A percentile compares a stretch with the other conserved stretches of the same genome.
These are phyloP conservation scores for Pungitius pungitius DNA, from an alignment of 2,113 vertebrate species.

Conservation along the genomic window DNA sequence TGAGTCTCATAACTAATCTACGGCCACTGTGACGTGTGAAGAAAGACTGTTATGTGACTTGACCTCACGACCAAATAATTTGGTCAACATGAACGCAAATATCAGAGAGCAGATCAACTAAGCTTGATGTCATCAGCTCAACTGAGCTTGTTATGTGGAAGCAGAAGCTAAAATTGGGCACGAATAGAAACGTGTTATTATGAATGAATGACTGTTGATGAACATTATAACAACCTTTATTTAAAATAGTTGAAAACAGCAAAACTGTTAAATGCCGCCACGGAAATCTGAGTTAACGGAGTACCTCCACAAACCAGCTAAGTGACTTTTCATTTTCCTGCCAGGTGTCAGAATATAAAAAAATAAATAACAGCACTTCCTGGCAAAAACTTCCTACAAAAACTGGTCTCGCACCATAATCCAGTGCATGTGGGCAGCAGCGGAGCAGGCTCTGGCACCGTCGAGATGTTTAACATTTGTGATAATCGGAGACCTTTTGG, in stretches of 20 bases:
- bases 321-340: neutral
- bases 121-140: neutral
- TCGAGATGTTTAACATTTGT: constrained; percentile 40
- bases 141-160: neutral
- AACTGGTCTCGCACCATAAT: neutral
- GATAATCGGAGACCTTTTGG: constrained; percentile 59
- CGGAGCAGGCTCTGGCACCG: constrained; percentile 2
- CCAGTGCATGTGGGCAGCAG: constrained; percentile 7
- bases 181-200: neutral
- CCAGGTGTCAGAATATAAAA: neutral
- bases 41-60: neutral
- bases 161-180: constrained; percentile 19
- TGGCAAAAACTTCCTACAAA: neutral
- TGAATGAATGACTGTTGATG: constrained; percentile 14
- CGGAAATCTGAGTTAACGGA: neutral
- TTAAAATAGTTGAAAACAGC: neutral
- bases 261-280: neutral
- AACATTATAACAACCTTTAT: constrained; percentile 11
- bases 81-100: neutral
- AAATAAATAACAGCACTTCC: neutral
- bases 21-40: neutral
- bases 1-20: constrained; percentile 5
- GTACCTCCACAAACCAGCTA: neutral
- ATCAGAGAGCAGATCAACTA: neutral
- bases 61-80: neutral